Base-by-base conservation (phyloP, 2,113 vertebrate species). In the Pongo abelii region DNA sequence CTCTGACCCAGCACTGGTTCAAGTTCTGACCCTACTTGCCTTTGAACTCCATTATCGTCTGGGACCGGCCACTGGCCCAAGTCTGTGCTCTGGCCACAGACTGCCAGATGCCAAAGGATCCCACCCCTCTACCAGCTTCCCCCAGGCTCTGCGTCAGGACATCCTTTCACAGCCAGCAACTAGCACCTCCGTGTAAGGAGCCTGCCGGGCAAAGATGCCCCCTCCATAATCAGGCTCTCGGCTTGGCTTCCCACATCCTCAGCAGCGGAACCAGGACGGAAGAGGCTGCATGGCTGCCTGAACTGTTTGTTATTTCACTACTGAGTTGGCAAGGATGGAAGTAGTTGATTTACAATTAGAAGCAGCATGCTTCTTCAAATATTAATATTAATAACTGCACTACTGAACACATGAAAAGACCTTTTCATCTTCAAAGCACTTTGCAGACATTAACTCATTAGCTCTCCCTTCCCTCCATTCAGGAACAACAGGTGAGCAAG, bases 401-500 rank as follows among this genome's bases (percentile, higher is more conserved):
- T 52, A 61, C 52, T 35, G n/a, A 94, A 89, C 94, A 98, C 96
- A 98, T 98, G 97, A 97, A 97, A 98, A 97, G 96, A 86, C 43
- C 96, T 95, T 98, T 97, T 97, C 97, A 98, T 98, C 97, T 98
- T 98, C 97, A 98, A 98, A 98, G 98, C 95, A 87, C 95, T 94
- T 96, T 86, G 84, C 93, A 95, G 94, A 80, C 84, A 94, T 91
- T 84, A 96, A 94, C 91, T 89, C 97, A 61, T 95, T 86, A 96
- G 81, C 78, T 91, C n/a, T 90, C 74, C 91, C 59, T 88, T 61
- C 40, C 64, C 91, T 91, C 81, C 17, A 3, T 38, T 95, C 74
- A 46, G 85, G 64, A 86, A 70, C 70, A 69, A 79, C 96, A 98
- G 96, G 97, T 95, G 96, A 88, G 48, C 16, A 27, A 70, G 88